These are phyloP conservation scores for Papilio demoleus DNA, from an alignment of 2,888 invertebrate genomes.

Conservation along the genomic window DNA sequence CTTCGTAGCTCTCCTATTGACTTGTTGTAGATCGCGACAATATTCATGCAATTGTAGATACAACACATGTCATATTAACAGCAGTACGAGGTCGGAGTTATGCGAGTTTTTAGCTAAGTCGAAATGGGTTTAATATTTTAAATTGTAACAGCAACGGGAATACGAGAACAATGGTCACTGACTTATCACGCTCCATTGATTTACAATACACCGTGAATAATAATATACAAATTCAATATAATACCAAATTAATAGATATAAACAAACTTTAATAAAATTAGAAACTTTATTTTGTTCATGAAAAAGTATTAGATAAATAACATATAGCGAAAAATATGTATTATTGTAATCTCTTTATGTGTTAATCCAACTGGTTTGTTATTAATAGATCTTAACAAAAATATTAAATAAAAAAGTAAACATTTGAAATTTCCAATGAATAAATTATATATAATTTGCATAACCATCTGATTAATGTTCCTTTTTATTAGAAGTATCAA, in stretches of 20 bases:
- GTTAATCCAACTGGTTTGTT: neutral
- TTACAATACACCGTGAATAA: constrained; percentile 8
- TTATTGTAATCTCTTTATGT: neutral
- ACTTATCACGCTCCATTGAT: constrained; percentile 17
- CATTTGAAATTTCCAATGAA: constrained; percentile 9
- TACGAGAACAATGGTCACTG: constrained; percentile 9
- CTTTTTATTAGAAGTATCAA: neutral
- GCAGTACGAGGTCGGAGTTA: neutral
- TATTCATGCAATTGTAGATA: neutral
- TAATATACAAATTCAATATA: constrained; percentile 8
- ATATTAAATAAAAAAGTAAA: neutral
- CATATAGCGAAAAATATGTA: neutral
- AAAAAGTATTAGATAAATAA: neutral
- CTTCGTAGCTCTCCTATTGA: neutral
- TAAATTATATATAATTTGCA: constrained; percentile 8
- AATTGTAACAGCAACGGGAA: neutral
- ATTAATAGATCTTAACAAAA: too few relatives aligned
- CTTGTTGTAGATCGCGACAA: too few relatives aligned
- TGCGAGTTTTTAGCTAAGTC: neutral
- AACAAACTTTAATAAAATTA: neutral
- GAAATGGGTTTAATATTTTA: neutral
- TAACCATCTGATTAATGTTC: constrained; percentile 9
- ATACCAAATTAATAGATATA: constrained; percentile 6
- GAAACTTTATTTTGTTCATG: neutral
- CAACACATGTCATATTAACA: too few relatives aligned